phyloP scores from a whole-genome alignment of 2,113 vertebrate genomes.

The Paramormyrops kingsleyae region DNA sequence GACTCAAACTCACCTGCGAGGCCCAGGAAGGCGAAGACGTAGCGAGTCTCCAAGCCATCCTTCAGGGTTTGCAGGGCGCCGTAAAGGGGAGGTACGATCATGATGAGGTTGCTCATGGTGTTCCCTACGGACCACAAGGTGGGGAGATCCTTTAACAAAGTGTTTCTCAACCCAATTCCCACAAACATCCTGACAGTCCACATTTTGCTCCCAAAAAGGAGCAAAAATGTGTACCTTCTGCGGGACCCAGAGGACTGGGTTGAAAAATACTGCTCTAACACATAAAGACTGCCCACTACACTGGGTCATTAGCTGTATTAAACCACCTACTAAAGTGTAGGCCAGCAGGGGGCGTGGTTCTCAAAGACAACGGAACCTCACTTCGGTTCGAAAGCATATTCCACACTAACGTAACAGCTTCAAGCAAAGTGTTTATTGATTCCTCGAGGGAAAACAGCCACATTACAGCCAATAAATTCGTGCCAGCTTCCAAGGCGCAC shows the following conservation, averaged over 20 bases:
- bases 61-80: slow-evolving; percentile 81
- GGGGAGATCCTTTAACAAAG: slow-evolving; percentile 8
- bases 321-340: background rate
- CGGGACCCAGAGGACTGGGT: background rate
- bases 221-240: background rate
- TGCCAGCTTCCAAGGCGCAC: background rate
- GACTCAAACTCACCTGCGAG: slow-evolving; percentile 71
- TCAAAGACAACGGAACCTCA: background rate
- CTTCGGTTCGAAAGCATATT: background rate
- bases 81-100: slow-evolving; percentile 92
- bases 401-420: background rate
- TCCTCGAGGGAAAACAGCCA: background rate
- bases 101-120: slow-evolving; percentile 97
- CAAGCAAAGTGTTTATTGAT: background rate
- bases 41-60: slow-evolving; percentile 83
- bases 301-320: background rate
- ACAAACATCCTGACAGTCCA: background rate
- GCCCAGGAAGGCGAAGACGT: slow-evolving; percentile 83
- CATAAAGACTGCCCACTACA: background rate
- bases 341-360: background rate
- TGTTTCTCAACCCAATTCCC: background rate
- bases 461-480: background rate
- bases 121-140: slow-evolving; percentile 74
- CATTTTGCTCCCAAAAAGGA: background rate
- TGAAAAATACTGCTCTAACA: background rate